Percentiles rank a stretch among this genome's conserved stretches.
Evolutionary conservation across 2,797 vertebrate species (phyloP).

Genomic region (Myoxocephalus aenaeus): DNA sequence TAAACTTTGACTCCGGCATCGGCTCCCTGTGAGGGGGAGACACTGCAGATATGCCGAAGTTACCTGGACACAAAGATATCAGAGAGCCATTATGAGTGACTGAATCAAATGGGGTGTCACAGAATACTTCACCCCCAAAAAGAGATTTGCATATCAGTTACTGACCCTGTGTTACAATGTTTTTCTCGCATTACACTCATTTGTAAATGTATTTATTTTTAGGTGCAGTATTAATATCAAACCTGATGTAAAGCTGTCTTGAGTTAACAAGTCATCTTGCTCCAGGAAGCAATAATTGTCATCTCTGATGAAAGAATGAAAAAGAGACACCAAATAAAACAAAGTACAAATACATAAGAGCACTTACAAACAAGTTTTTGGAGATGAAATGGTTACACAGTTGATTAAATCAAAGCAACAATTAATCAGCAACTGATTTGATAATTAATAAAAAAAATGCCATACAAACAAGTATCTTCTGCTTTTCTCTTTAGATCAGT

Average conservation of each 20-base stretch:
- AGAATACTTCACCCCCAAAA: not conserved
- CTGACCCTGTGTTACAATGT: not conserved
- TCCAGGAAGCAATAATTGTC: constrained; percentile 50
- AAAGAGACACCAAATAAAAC: not conserved
- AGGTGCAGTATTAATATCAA: fast-evolving
- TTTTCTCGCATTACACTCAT: not conserved
- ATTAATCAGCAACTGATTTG: not conserved
- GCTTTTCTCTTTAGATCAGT: not conserved
- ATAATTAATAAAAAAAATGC: not conserved
- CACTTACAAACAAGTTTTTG: not conserved
- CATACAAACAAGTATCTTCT: not conserved
- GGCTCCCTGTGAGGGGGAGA: constrained; percentile 45
- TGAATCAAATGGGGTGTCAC: not conserved
- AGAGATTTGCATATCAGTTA: not conserved
- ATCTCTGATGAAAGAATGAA: constrained; percentile 41
- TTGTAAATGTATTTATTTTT: not conserved
- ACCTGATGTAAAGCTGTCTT: constrained; percentile 76
- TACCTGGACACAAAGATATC: constrained; percentile 55
- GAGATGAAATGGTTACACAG: not conserved
- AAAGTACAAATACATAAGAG: not conserved
- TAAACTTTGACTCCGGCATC: constrained; percentile 38
- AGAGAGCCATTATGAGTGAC: not conserved
- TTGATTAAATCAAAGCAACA: not conserved
- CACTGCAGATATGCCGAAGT: constrained; percentile 53
- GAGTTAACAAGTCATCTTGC: constrained; percentile 59